Evolutionary conservation across 2,797 vertebrate species (phyloP).

Genomic region (Chelmon rostratus): DNA sequence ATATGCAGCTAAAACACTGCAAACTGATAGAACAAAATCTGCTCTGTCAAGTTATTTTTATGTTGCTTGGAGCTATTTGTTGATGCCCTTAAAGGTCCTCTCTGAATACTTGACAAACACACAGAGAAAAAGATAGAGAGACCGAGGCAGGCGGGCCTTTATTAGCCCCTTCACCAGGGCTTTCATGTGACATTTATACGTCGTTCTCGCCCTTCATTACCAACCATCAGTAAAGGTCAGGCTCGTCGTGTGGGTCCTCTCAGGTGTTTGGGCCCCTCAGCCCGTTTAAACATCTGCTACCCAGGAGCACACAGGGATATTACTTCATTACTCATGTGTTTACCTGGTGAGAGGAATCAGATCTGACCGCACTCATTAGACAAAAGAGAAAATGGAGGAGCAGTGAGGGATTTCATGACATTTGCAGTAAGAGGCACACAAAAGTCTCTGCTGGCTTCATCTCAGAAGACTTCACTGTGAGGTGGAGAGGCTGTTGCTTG

Average conservation of each 20-base stretch:
- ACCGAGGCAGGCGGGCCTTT: constrained; percentile 27
- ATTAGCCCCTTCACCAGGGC: constrained; percentile 53
- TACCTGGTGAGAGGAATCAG: constrained; percentile 2
- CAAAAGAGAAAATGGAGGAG: background rate
- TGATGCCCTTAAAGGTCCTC: constrained; percentile 12
- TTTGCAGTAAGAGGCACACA: constrained; percentile 14
- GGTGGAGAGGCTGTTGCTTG: constrained; percentile 21
- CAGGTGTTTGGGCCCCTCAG: constrained; percentile 42
- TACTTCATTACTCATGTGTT: constrained; percentile 41
- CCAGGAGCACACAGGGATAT: constrained; percentile 14
- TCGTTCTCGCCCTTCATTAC: constrained; percentile 65
- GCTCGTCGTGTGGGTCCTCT: constrained; percentile 36
- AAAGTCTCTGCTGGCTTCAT: background rate
- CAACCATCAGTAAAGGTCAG: constrained; percentile 72
- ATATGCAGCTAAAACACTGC: background rate
- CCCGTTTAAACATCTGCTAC: constrained; percentile 47
- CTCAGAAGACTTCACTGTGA: constrained; percentile 19
- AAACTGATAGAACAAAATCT: background rate
- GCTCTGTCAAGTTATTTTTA: constrained; percentile 4
- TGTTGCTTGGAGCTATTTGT: constrained; percentile 34
- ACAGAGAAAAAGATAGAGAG: background rate
- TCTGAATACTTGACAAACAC: constrained; percentile 26
- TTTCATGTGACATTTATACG: constrained; percentile 73
- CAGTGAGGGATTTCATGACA: constrained; percentile 8
- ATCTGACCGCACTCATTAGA: constrained; percentile 29